Base-by-base conservation (phyloP, 2,888 invertebrate genomes). In the Caenorhabditis imperialis region DNA sequence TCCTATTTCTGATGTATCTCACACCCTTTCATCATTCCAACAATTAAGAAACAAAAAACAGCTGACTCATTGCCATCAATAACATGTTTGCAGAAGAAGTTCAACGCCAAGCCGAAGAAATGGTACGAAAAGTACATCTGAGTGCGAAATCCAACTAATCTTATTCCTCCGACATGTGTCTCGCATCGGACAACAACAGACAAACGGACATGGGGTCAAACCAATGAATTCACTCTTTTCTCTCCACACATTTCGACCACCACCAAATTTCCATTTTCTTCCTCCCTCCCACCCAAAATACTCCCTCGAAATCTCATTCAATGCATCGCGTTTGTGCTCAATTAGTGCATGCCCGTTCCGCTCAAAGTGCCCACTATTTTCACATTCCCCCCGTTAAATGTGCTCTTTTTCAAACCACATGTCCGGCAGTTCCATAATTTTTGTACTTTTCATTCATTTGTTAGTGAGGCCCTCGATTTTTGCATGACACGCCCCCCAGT, bases 91-190 rank as follows among this genome's bases (percentile, higher is more conserved):
- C 73, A 81, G 79, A 74, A 71, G 35, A 76, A 79, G 53, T 84
- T 84, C 77, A 78, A 83, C 42, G 73, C 76, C 8, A 62, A 76
- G 18, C 76, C 81, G 4, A 77, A 76, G 47, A 81, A 79, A 45
- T 82, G 83, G 81, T 83, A 81, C 54, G 79, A 71, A 33, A 57
- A 51, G 42, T 79, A 79, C 65, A 77, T 81, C 27, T 84, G 48
- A 78, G 20, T 23, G n/a, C 3, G 51, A 27, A 22, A 62, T 23
- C 14, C 12, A 16, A 30, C 37, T 54, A 44, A 18, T 44, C 51
- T 7, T n/a, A 18, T 27, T 54, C 16, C 47, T 53, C 37, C 53
- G 20, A 40, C 42, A 20, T 25, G 25, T 16, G n/a, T 58, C 16
- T n/a, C 18, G 18, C 10, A 10, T 12, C 38, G 14, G 20, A n/a